A percentile compares a stretch with the other conserved stretches of the same genome.
Evolutionary conservation across 2,113 vertebrate species (phyloP).

Genomic region (Coracopsis vasa): DNA sequence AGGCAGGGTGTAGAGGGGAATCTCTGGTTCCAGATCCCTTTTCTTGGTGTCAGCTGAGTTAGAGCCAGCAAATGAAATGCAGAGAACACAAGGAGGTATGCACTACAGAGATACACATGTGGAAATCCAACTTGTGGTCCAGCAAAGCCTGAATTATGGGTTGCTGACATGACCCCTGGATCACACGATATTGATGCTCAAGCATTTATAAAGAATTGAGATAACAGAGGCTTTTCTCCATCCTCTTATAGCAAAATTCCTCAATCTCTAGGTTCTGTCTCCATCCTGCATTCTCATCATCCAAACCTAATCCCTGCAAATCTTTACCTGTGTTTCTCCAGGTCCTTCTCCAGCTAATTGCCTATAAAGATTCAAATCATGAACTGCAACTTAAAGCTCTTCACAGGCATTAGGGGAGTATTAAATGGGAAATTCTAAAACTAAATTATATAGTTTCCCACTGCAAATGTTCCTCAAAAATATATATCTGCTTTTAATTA

Average conservation of each 20-base stretch:
- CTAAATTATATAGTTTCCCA: conserved; percentile 55
- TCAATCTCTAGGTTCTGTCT: neutral
- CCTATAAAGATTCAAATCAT: conserved; percentile 58
- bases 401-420: conserved; percentile 65
- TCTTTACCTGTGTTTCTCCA: conserved; percentile 8
- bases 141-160: neutral
- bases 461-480: conserved; percentile 30
- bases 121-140: neutral
- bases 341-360: conserved; percentile 33
- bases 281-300: neutral
- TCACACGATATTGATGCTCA: neutral
- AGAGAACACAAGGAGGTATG: neutral
- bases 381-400: conserved; percentile 56
- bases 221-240: neutral
- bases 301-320: neutral
- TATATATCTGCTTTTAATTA: conserved; percentile 68
- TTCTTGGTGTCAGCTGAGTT: neutral
- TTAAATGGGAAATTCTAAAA: conserved; percentile 68
- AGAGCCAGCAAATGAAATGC: neutral
- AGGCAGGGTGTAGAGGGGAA: neutral
- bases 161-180: neutral
- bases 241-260: neutral
- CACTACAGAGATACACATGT: accelerated
- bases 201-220: neutral
- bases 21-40: neutral